Base-by-base conservation (phyloP, 2,113 vertebrate species). In the Casuarius casuarius region DNA sequence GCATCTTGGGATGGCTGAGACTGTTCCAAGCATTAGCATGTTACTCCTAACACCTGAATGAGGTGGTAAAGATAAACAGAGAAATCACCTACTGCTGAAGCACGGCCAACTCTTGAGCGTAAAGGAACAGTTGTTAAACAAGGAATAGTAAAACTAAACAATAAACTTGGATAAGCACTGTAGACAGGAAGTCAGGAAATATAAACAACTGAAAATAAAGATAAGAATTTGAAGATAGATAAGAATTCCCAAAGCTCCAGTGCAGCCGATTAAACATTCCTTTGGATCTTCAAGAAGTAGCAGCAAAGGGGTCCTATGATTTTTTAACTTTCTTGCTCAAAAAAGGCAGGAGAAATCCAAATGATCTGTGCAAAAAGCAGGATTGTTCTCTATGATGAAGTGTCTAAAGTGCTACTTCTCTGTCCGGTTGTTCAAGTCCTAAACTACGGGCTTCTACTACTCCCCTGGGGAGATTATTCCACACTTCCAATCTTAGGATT, bases 171-270 rank as follows among this genome's bases (percentile, higher is more conserved):
- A 96, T 94, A 97, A 96, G 94, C 72, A 22, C 25, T 44, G 74
- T 68, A 95, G 96, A 92, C 93, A 12, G 95, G 97, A 97, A 97
- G 90, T 67, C 59, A 74, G 93, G 72, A 90, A 90, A 91, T 78
- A 90, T 85, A 95, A 97, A 96, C 93, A 95, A 95, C 91, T 81
- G 94, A 96, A 95, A 87, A 73, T 77, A 77, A 84, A 97, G 95
- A 95, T 95, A 96, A 95, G 92, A 82, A 90, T 94, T 91, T 18
- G 86, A 93, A 71, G 78, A 76, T 44, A 94, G 92, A 97, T 96
- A 94, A 96, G 93, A 95, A 97, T 95, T 97, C 96, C 91, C 96
- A 96, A 97, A 96, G 94, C 72, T 88, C 63, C 33, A 85, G n/a
- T 58, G 89, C 5, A 14, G 28, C 87, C 74, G 75, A 91, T 80